A percentile compares a stretch with the other conserved stretches of the same genome.
These are phyloP conservation scores for Heterocephalus glaber DNA, from an alignment of 2,113 vertebrate species.

Conservation along the genomic window DNA sequence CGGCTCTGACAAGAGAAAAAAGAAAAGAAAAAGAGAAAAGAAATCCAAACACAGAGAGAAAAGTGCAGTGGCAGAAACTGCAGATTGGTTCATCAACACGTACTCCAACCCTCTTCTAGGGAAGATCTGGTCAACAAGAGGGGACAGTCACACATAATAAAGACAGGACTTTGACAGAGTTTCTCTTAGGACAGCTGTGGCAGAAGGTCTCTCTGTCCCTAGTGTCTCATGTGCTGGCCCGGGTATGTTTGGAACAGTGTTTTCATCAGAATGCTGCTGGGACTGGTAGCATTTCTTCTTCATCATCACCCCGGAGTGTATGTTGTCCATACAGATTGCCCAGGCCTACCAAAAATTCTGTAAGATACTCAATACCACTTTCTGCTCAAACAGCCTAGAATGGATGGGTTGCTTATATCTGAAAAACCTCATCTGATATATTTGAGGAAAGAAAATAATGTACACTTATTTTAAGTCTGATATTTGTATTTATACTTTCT, in stretches of 20 bases:
- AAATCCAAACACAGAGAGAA: slow-evolving; percentile 4
- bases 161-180: neutral
- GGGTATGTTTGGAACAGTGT: accelerated
- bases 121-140: neutral
- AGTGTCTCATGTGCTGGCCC: neutral
- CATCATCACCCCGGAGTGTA: neutral
- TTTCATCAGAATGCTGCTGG: neutral
- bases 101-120: neutral
- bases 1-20: neutral
- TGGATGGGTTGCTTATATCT: neutral
- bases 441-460: slow-evolving; percentile 8
- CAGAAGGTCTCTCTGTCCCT: neutral
- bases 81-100: neutral
- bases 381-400: neutral
- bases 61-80: neutral
- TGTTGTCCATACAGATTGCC: neutral
- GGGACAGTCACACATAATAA: neutral
- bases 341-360: neutral
- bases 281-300: neutral
- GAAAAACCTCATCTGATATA: neutral
- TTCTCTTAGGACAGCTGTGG: neutral
- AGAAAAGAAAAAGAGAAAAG: neutral
- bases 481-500: slow-evolving; percentile 16
- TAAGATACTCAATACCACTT: neutral
- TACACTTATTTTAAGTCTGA: neutral